Base-by-base conservation (phyloP, 2,888 invertebrate species). In the Eupithecia exiguata region DNA sequence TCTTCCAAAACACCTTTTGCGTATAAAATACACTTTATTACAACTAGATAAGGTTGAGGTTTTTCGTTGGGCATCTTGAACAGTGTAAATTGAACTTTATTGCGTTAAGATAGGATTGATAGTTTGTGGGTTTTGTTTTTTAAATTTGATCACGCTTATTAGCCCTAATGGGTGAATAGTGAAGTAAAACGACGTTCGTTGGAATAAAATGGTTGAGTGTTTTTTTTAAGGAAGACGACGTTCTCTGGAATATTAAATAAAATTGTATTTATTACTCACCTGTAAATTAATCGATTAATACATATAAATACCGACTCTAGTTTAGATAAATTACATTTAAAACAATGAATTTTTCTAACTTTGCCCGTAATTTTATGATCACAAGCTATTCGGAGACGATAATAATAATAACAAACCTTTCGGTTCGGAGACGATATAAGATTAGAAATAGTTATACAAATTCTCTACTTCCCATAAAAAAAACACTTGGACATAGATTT, bases 131-230 rank as follows among this genome's bases (percentile, higher is more conserved):
- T 53, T 46, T 40, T 49, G 63, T 58, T 69, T 58, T 75, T 79
- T 79, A 80, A 80, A 77, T 79, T 80, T 76, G 74, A 79, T 77
- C 80, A 80, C 80, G 77, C 79, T 79, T 81, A 79, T 81, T 81
- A 79, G 68, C 71, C 40, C 68, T 79, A 81, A 81, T 78, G 72
- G 77, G 75, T 71, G 71, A 76, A 75, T 74, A 70, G 77, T 74
- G 40, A 75, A 76, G 69, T 74, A 69, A 78, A 77, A 77, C 71
- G 76, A 73, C 69, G 72, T 70, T 69, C 69, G 72, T 70, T 69
- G 71, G 46, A 67, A 67, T 58, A 71, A 71, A 76, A 63, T 66
- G 62, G 36, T 18, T 21, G 7, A 21, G 12, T 53, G 21, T 9
- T 53, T 5, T 53, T 53, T 53, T 53, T 12, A 35, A 18, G 6